Base-by-base conservation (phyloP, 2,888 invertebrate genomes). In the Pimpla rufipes region DNA sequence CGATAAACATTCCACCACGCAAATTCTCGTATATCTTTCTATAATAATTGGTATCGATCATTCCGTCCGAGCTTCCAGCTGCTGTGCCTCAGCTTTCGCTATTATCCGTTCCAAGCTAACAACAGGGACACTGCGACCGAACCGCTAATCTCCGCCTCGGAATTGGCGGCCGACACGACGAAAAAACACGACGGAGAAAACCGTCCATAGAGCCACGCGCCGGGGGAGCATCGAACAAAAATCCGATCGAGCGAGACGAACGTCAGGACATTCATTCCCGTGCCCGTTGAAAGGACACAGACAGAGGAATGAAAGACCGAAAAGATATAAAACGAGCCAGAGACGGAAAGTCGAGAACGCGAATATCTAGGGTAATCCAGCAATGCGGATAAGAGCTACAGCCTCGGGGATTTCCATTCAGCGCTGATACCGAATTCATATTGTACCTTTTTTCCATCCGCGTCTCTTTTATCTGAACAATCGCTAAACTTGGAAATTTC, bases 1-100 rank as follows among this genome's bases (percentile, higher is more conserved):
- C 87, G 87, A 88, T 87, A 86, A 88, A 85, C 85, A 87, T n/a
- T 85, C 70, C 83, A 71, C 85, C 85, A 88, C 88, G 87, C 84
- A 89, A 88, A 89, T 88, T 86, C 45, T 75, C 66, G 83, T 83
- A 88, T 86, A 88, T 88, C 87, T 88, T 88, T 89, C 88, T 86
- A 86, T 79, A 5, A 71, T 85, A 87, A 89, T 85, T 78, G 64
- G 74, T 85, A 77, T 77, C 78, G 74, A 75, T 52, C 59, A 21
- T 57, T 23, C 29, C 55, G 67, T 35, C 13, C 23, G 64, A 50
- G 52, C 52, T 76, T 37, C 76, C 68, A 55, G 18, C 40, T 57
- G 55, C 16, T 74, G 52, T 18, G 2, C 42, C 57, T 47, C 29
- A 40, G 18, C 59, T 8, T 18, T 21, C 50, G 11, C 23, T 29